phyloP scores from a whole-genome alignment of 1,140 invertebrate species.

The Drosophila nasuta region DNA sequence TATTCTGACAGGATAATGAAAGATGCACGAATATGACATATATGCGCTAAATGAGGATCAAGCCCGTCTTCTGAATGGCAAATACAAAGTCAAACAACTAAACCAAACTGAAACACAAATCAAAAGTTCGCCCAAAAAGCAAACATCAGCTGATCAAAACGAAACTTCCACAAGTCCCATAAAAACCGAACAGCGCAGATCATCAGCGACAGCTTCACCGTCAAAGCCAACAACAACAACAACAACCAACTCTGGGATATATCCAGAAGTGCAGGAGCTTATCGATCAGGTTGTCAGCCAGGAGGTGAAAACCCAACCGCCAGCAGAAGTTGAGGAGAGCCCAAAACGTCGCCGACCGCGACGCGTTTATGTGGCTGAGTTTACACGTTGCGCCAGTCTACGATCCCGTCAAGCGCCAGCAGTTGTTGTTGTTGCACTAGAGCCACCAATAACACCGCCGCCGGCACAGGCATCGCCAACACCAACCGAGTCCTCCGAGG shows the following conservation, averaged over 20 bases:
- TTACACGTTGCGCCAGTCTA: conserved; percentile 54
- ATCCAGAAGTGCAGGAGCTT: conserved; percentile 28
- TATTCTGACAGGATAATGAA: conserved; percentile 75
- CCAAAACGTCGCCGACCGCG: conserved; percentile 48
- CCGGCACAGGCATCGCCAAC: conserved; percentile 51
- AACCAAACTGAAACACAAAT: background rate
- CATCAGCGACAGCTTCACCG: background rate
- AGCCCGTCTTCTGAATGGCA: conserved; percentile 68
- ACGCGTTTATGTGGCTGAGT: conserved; percentile 58
- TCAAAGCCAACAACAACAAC: background rate
- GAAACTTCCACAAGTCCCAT: conserved; percentile 20
- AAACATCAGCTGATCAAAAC: conserved; percentile 2
- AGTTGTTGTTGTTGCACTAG: conserved; percentile 3
- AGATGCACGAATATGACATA: conserved; percentile 84
- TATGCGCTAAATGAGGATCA: conserved; percentile 77
- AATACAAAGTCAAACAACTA: background rate
- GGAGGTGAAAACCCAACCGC: background rate
- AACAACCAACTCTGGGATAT: conserved; percentile 10
- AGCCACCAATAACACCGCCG: conserved; percentile 6
- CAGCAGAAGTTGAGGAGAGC: background rate
- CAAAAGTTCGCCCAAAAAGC: background rate
- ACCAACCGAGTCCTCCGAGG: conserved; percentile 54
- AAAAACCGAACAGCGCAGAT: conserved; percentile 6
- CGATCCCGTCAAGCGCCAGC: conserved; percentile 45
- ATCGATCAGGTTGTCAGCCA: conserved; percentile 35